Evolutionary conservation across 1,140 invertebrate genomes (phyloP), one percentile per base, ranked within the genome.

Genomic region (Neuroterus valhalla): DNA sequence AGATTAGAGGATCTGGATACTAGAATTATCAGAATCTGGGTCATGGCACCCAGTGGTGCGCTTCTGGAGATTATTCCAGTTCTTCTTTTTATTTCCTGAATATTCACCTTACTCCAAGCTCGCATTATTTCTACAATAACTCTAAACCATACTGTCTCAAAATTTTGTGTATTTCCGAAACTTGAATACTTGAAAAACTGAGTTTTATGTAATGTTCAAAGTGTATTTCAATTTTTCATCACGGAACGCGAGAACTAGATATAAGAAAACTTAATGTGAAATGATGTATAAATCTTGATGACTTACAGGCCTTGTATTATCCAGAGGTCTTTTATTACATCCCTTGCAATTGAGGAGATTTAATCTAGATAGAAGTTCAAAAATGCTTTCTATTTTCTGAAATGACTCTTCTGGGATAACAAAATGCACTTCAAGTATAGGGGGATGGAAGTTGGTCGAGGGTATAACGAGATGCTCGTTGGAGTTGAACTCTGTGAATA

Each of bases 31-130:
- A 62, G 55, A 62, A 62, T 31, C 4, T 62, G n/a, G 55, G 55
- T n/a, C 55, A 62, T 62, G 31, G 55, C 26, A 62, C 55, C 55
- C 26, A 31, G 31, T 62, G 55, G 55, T 15, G n/a, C 21, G 3
- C 31, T 55, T 26, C 23, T 14, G 8, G 14, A 14, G 55, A 38
- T n/a, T 62, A 31, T 31, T 31, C 48, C 10, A 10, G 17, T 21
- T 62, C 10, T 62, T 12, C 26, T 3, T 62, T 21, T 62, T 6
- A 26, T 38, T 62, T 38, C 15, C 4, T 26, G 21, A 19, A 21
- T 55, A 52, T 19, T 55, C 50, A 26, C 50, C 23, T 55, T 48
- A 48, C 50, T 2, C 19, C 21, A 55, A 62, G 55, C 31, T 31
- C 23, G 31, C 3, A 38, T 31, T 62, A 62, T 31, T 26, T 14